phyloP scores from a whole-genome alignment of 2,113 vertebrate genomes.

The Pipa parva region DNA sequence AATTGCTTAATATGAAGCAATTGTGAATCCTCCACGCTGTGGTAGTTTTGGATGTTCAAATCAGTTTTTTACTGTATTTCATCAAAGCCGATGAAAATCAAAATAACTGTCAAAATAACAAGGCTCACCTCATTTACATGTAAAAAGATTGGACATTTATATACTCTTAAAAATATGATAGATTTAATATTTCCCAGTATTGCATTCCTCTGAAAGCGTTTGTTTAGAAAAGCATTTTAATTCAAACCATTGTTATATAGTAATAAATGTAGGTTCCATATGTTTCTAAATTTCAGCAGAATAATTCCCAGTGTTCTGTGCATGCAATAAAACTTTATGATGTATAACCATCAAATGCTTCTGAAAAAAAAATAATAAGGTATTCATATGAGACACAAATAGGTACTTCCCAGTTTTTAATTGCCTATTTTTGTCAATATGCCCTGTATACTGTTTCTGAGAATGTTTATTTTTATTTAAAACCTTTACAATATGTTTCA shows the following conservation, averaged over 20 bases:
- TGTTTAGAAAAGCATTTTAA: background rate
- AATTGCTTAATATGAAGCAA: too few species aligned
- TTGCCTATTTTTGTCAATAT: background rate
- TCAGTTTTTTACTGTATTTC: too few species aligned
- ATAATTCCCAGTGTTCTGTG: background rate
- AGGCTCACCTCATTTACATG: too few species aligned
- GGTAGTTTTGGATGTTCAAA: too few species aligned
- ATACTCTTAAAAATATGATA: too few species aligned
- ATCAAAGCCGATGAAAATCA: too few species aligned
- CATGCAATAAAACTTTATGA: background rate
- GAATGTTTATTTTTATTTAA: too few species aligned
- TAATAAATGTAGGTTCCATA: background rate
- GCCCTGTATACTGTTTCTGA: background rate
- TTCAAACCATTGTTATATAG: background rate
- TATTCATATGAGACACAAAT: background rate
- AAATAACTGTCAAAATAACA: too few species aligned
- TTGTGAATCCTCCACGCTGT: too few species aligned
- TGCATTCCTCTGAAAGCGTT: background rate
- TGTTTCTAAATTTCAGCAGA: background rate
- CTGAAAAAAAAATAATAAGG: background rate
- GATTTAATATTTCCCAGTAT: too few species aligned
- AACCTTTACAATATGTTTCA: background rate
- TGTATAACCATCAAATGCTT: background rate
- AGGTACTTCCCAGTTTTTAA: background rate
- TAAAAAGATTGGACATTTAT: too few species aligned